Conservation (phyloP, 2,797 vertebrate species). For the Arremon aurantiirostris region DNA sequence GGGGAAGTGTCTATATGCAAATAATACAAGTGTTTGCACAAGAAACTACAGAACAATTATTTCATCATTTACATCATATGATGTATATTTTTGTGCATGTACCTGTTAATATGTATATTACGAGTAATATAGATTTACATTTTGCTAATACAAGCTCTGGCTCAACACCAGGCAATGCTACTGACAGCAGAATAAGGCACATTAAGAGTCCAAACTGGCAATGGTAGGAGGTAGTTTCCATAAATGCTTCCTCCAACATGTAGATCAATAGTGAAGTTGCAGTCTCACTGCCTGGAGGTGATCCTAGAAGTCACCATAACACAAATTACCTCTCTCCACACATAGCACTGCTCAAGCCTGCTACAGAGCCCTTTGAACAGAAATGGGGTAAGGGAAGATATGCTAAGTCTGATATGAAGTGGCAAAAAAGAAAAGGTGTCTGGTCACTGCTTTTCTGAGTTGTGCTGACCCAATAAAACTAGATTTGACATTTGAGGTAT, state of each 20-base stretch:
- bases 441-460: background rate
- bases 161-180: background rate
- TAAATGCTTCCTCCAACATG: background rate
- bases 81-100: background rate
- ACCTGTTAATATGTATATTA: background rate
- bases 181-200: background rate
- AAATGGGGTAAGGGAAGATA: background rate
- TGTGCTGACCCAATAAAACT: background rate
- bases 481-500: background rate
- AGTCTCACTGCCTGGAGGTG: background rate
- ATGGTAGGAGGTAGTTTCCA: background rate
- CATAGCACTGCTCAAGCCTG: background rate
- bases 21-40: background rate
- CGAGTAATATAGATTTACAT: background rate
- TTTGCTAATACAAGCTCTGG: background rate
- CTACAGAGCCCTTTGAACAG: background rate
- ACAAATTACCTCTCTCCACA: background rate
- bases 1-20: background rate
- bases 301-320: background rate
- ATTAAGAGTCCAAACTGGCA: background rate
- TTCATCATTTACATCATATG: background rate
- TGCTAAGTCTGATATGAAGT: background rate
- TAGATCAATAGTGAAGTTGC: background rate
- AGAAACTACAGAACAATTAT: background rate
- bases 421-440: accelerated